Evolutionary conservation across 2,113 vertebrate species (phyloP).

Genomic region (Protobothrops mucrosquamatus): DNA sequence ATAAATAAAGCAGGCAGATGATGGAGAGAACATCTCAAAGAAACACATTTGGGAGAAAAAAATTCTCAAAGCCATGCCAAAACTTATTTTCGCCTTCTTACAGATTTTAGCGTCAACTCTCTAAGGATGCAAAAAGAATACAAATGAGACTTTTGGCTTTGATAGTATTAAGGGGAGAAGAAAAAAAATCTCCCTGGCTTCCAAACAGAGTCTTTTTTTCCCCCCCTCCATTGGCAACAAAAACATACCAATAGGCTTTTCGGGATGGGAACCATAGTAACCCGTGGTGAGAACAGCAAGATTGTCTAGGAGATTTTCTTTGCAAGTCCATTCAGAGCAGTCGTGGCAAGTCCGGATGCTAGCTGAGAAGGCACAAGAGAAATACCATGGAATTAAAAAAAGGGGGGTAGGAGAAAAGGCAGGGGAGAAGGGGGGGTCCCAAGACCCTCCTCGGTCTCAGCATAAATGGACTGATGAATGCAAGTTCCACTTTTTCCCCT

Average conservation of each 20-base stretch:
- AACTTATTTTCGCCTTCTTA: background rate
- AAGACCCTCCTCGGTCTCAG: no score
- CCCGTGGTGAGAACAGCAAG: conserved; percentile 76
- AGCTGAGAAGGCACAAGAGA: conserved; percentile 32
- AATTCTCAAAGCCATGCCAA: background rate
- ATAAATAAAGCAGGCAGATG: background rate
- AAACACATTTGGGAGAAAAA: no score
- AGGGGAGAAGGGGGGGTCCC: background rate
- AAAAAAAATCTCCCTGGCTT: background rate
- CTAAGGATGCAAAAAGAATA: background rate
- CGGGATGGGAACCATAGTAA: conserved; percentile 73
- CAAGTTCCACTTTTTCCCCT: background rate
- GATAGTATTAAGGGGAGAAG: background rate
- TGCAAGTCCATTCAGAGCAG: conserved; percentile 55
- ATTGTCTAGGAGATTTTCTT: conserved; percentile 46
- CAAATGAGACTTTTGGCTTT: background rate
- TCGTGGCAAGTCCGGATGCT: conserved; percentile 52
- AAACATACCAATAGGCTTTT: conserved; percentile 71
- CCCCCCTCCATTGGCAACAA: background rate
- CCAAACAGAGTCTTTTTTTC: background rate
- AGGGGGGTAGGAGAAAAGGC: background rate
- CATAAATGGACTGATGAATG: background rate
- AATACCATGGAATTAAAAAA: background rate
- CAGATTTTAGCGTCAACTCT: background rate
- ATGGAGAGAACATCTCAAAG: background rate